These are phyloP conservation scores for Cataglyphis cursor DNA, from an alignment of 2,888 invertebrate species.

Conservation along the genomic window DNA sequence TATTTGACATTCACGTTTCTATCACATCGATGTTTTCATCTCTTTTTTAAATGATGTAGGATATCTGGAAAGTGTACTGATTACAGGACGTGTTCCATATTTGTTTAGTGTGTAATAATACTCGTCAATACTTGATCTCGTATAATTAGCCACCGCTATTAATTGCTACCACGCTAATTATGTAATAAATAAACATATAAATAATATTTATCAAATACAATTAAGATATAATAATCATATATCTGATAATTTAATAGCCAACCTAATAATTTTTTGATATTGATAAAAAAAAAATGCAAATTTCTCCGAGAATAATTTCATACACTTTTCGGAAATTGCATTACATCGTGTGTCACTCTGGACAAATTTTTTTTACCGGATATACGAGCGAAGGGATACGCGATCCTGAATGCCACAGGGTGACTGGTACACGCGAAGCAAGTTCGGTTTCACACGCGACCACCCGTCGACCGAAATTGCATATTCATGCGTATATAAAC, in stretches of 20 bases:
- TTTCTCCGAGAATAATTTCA: background rate
- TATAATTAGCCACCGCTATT: background rate
- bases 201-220: background rate
- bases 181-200: background rate
- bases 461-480: constrained; percentile 66
- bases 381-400: constrained; percentile 9
- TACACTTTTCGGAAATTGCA: constrained; percentile 23
- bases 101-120: background rate
- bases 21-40: background rate
- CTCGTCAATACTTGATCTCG: background rate
- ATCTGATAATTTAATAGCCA: background rate
- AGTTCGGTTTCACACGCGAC: constrained; percentile 40
- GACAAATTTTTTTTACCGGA: constrained; percentile 43
- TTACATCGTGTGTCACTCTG: background rate
- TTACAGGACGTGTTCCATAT: background rate
- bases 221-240: background rate
- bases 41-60: background rate
- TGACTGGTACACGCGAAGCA: constrained; percentile 32
- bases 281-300: background rate
- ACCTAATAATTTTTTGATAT: background rate
- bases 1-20: background rate
- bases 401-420: background rate
- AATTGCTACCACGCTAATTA: background rate
- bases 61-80: background rate
- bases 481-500: constrained; percentile 64